Conservation (phyloP, 2,113 vertebrate genomes). For the Grammomys surdaster region DNA sequence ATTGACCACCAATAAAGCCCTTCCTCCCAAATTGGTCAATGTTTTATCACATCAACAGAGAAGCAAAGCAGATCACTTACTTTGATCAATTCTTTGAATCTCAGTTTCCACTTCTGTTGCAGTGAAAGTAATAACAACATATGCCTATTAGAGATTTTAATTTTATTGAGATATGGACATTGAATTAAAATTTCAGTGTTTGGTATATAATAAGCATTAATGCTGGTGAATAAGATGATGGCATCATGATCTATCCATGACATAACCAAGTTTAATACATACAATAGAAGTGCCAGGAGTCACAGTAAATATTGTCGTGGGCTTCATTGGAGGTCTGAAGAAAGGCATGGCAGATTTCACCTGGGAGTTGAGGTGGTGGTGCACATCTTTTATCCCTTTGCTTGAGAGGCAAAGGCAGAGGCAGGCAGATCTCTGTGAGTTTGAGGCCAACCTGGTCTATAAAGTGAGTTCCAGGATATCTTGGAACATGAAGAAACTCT, state of each 20-base stretch:
- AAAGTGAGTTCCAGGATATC: too few relatives aligned
- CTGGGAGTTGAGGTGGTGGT: background rate
- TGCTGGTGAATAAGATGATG: background rate
- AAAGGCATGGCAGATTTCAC: background rate
- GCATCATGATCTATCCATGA: background rate
- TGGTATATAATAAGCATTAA: background rate
- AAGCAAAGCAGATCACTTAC: background rate
- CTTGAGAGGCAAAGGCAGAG: too few relatives aligned
- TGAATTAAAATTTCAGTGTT: background rate
- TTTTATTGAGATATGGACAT: background rate
- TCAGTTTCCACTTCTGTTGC: slow-evolving; percentile 11
- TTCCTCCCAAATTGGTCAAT: background rate
- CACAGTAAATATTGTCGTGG: background rate
- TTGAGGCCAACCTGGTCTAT: too few relatives aligned
- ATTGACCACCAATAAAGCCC: background rate
- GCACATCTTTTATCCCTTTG: too few relatives aligned
- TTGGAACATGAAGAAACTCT: too few relatives aligned
- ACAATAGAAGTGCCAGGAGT: background rate
- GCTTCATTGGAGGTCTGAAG: background rate
- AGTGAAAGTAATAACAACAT: background rate
- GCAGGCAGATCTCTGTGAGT: too few relatives aligned
- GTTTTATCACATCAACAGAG: background rate
- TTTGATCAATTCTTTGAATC: background rate
- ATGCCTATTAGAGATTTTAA: background rate
- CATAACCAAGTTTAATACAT: background rate